Conservation (phyloP, 2,797 vertebrate genomes). For the Clarias pachynema region DNA sequence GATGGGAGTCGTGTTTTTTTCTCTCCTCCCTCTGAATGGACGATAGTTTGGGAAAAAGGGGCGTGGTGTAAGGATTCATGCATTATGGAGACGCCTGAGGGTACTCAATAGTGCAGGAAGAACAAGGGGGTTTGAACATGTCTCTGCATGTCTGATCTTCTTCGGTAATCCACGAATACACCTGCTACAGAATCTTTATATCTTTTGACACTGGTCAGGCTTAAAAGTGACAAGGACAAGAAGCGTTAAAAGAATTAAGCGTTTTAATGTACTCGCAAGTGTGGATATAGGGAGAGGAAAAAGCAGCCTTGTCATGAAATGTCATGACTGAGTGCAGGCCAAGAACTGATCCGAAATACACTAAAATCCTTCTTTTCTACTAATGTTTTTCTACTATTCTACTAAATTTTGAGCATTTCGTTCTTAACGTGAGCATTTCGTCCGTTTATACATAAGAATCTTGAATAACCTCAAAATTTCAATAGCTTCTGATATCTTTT, state of each 20-base stretch:
- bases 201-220: neutral
- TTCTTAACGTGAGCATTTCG: neutral
- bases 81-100: slow-evolving; percentile 26
- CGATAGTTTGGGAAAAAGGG: slow-evolving; percentile 6
- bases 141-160: neutral
- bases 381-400: neutral
- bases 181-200: slow-evolving; percentile 16
- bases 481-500: neutral
- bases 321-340: too few species aligned
- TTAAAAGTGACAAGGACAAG: neutral
- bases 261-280: neutral
- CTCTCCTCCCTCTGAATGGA: neutral
- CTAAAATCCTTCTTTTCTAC: neutral
- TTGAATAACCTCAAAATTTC: neutral
- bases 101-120: neutral
- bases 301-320: neutral
- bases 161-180: neutral
- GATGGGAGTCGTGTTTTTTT: slow-evolving; percentile 7
- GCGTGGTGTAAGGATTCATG: slow-evolving; percentile 27
- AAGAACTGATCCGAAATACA: neutral
- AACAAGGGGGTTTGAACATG: neutral
- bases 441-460: neutral
- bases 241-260: neutral
- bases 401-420: neutral
- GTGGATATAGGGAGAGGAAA: neutral